Evolutionary conservation across 1,140 invertebrate species (phyloP).

Genomic region (Monomorium pharaonis): DNA sequence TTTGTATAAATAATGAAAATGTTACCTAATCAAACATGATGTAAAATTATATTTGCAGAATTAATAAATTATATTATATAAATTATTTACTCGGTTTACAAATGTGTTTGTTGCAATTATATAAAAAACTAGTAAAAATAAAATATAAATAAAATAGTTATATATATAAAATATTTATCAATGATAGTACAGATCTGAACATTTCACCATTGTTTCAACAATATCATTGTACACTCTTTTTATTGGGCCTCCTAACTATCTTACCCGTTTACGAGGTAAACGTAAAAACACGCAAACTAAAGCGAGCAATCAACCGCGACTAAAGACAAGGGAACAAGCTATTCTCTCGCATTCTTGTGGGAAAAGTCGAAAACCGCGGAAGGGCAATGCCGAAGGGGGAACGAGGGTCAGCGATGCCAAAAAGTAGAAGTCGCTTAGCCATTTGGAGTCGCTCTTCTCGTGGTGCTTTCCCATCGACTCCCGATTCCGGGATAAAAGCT

Average conservation of each 20-base stretch:
- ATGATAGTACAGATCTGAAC: not conserved
- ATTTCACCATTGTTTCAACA: not conserved
- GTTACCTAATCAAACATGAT: not conserved
- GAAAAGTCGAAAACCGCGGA: slow-evolving; percentile 69
- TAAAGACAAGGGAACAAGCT: slow-evolving; percentile 29
- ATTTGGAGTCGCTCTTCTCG: slow-evolving; percentile 48
- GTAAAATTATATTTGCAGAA: not conserved
- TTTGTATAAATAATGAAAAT: not conserved
- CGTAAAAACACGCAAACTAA: slow-evolving; percentile 7
- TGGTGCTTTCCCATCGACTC: slow-evolving; percentile 73
- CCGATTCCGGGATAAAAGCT: slow-evolving; percentile 63
- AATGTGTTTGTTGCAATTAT: too few species aligned
- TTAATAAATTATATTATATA: not conserved
- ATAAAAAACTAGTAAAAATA: too few species aligned
- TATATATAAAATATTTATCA: not conserved
- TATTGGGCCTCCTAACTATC: not conserved
- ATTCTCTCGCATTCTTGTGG: slow-evolving; percentile 57
- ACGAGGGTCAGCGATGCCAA: slow-evolving; percentile 64
- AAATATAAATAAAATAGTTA: too few species aligned
- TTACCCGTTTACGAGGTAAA: not conserved
- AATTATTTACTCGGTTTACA: not conserved
- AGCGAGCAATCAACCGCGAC: slow-evolving; percentile 36
- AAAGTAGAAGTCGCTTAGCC: slow-evolving; percentile 75
- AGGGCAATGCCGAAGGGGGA: not conserved
- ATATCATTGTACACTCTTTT: not conserved